Evolutionary conservation across 2,888 invertebrate species (phyloP).

Genomic region (Lordiphosa andalusiaca): DNA sequence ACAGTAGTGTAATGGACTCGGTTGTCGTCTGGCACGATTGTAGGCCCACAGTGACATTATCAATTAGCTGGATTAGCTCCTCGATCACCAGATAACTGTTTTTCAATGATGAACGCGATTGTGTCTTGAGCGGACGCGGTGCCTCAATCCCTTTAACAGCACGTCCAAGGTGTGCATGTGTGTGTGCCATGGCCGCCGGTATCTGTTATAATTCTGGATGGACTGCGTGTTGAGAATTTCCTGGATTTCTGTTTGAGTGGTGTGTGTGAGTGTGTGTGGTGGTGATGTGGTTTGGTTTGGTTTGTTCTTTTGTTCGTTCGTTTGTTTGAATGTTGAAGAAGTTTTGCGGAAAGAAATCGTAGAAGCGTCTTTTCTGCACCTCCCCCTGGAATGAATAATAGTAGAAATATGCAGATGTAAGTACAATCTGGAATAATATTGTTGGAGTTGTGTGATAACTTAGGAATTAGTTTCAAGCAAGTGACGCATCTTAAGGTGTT

Average conservation of each 20-base stretch:
- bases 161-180: slow-evolving; percentile 85
- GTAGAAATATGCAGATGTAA: neutral
- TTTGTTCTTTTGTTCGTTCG: slow-evolving; percentile 34
- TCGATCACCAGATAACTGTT: slow-evolving; percentile 84
- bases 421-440: neutral
- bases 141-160: slow-evolving; percentile 88
- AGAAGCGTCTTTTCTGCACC: slow-evolving; percentile 79
- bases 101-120: slow-evolving; percentile 81
- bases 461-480: no score
- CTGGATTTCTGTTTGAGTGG: slow-evolving; percentile 2
- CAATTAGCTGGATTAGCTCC: slow-evolving; percentile 90
- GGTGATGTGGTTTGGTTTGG: slow-evolving; percentile 2
- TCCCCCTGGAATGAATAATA: slow-evolving; percentile 77
- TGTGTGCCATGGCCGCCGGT: slow-evolving; percentile 80
- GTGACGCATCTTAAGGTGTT: no score
- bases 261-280: slow-evolving; percentile 1
- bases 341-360: slow-evolving; percentile 70
- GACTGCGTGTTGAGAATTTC: slow-evolving; percentile 19
- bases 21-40: slow-evolving; percentile 87
- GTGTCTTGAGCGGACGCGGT: slow-evolving; percentile 86
- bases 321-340: slow-evolving; percentile 41
- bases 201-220: slow-evolving; percentile 18
- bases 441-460: no score
- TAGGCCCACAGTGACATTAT: slow-evolving; percentile 89
- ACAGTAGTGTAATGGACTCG: slow-evolving; percentile 88